Evolutionary conservation across 2,888 invertebrate species (phyloP).

Genomic region (Mechanitis messenoides): DNA sequence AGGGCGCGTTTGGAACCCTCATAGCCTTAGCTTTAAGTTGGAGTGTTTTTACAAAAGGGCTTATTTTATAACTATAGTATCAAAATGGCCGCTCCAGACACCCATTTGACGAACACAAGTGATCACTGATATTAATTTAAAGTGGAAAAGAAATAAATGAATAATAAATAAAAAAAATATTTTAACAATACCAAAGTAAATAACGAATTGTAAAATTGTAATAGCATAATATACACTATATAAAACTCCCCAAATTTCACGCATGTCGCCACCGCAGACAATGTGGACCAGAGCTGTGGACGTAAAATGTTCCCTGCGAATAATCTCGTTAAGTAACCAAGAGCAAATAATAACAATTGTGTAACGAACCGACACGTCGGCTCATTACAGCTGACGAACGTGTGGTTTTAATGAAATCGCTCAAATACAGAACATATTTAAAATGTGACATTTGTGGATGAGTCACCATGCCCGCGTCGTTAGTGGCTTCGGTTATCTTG

Average conservation of each 20-base stretch:
- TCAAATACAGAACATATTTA: slow-evolving; percentile 5
- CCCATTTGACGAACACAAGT: too few relatives aligned
- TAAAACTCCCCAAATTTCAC: slow-evolving; percentile 13
- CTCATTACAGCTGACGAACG: slow-evolving; percentile 14
- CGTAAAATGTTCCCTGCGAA: slow-evolving; percentile 12
- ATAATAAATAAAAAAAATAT: background rate
- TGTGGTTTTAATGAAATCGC: slow-evolving; percentile 12
- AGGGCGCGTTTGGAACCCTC: too few relatives aligned
- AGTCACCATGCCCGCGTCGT: background rate
- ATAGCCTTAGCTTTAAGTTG: too few relatives aligned
- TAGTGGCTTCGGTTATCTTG: background rate
- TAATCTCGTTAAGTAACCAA: slow-evolving; percentile 24
- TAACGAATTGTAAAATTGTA: background rate
- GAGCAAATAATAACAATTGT: slow-evolving; percentile 27
- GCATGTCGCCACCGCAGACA: slow-evolving; percentile 11
- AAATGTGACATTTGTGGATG: slow-evolving; percentile 1
- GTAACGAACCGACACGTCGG: slow-evolving; percentile 26
- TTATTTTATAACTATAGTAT: too few relatives aligned
- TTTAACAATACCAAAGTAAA: background rate
- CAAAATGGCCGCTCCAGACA: too few relatives aligned
- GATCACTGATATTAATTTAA: too few relatives aligned
- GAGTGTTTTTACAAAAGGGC: too few relatives aligned
- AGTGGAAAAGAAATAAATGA: too few relatives aligned
- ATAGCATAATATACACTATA: slow-evolving; percentile 13
- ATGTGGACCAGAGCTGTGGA: slow-evolving; percentile 12